phyloP scores from a whole-genome alignment of 2,113 vertebrate genomes.

The Nerophis lumbriciformis region DNA sequence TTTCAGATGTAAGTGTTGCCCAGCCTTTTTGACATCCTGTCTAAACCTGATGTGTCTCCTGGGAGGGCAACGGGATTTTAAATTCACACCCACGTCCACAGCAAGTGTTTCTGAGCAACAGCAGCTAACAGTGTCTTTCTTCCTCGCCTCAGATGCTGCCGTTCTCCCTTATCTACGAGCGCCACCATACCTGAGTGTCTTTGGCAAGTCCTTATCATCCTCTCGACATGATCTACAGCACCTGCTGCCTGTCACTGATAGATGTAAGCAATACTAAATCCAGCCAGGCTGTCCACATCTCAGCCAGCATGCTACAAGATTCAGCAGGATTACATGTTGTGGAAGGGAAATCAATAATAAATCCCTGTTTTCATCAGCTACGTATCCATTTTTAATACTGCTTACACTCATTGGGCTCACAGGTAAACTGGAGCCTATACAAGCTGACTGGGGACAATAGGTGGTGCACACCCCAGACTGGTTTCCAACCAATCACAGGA shows the following conservation, averaged over 20 bases:
- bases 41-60: slow-evolving; percentile 20
- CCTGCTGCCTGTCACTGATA: slow-evolving; percentile 64
- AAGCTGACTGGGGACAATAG: too few relatives aligned
- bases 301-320: slow-evolving; percentile 26
- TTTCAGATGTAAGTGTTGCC: slow-evolving; percentile 11
- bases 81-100: slow-evolving; percentile 33
- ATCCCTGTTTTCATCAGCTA: slow-evolving; percentile 32
- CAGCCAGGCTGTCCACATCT: slow-evolving; percentile 31
- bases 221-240: slow-evolving; percentile 42
- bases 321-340: slow-evolving; percentile 23
- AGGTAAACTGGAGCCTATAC: too few relatives aligned
- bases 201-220: slow-evolving; percentile 37
- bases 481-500: too few relatives aligned
- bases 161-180: slow-evolving; percentile 51
- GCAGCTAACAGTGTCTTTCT: slow-evolving; percentile 20
- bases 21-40: slow-evolving; percentile 18
- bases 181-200: slow-evolving; percentile 48
- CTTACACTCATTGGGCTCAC: too few relatives aligned
- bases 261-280: slow-evolving; percentile 35
- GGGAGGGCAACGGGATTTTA: slow-evolving; percentile 9
- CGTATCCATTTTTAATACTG: too few relatives aligned
- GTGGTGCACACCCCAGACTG: too few relatives aligned
- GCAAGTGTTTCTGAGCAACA: slow-evolving; percentile 29
- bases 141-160: slow-evolving; percentile 39
- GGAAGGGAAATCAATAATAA: slow-evolving; percentile 41